phyloP scores from a whole-genome alignment of 2,888 invertebrate genomes.

The Melanotus villosus region DNA sequence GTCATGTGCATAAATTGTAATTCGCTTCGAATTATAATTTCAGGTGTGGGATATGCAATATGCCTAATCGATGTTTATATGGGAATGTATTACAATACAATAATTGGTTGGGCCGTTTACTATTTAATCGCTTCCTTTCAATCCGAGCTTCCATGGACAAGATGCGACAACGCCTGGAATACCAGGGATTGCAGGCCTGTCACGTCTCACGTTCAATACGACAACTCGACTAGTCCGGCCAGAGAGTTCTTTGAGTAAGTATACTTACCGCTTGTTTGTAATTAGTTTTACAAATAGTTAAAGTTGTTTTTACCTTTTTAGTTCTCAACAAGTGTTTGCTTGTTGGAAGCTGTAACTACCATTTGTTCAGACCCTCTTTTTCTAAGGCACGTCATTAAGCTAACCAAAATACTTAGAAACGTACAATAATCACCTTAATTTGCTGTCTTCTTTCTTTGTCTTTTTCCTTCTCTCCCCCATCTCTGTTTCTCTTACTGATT shows the following conservation, averaged over 20 bases:
- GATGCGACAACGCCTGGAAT: slow-evolving; percentile 90
- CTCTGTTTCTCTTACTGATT: too few species aligned
- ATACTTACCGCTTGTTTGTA: neutral
- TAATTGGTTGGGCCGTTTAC: slow-evolving; percentile 96
- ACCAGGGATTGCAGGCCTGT: slow-evolving; percentile 82
- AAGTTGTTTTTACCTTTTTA: neutral
- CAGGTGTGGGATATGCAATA: slow-evolving; percentile 96
- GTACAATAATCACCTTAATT: too few species aligned
- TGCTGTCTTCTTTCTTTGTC: too few species aligned
- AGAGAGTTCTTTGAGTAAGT: slow-evolving; percentile 92
- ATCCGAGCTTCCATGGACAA: slow-evolving; percentile 88
- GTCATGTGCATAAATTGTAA: neutral
- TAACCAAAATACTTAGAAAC: too few species aligned
- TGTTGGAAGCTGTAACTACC: too few species aligned
- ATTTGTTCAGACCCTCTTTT: too few species aligned
- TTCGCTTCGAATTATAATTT: neutral
- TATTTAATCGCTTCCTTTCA: slow-evolving; percentile 89
- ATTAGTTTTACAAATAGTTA: neutral
- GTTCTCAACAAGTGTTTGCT: neutral
- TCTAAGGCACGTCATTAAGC: too few species aligned
- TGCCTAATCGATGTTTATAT: slow-evolving; percentile 96
- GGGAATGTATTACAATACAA: slow-evolving; percentile 98
- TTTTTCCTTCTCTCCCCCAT: too few species aligned
- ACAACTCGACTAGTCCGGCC: slow-evolving; percentile 82
- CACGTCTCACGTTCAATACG: slow-evolving; percentile 67